These are phyloP conservation scores for Acanthacorydalis orientalis DNA, from an alignment of 2,888 invertebrate genomes.

Conservation along the genomic window DNA sequence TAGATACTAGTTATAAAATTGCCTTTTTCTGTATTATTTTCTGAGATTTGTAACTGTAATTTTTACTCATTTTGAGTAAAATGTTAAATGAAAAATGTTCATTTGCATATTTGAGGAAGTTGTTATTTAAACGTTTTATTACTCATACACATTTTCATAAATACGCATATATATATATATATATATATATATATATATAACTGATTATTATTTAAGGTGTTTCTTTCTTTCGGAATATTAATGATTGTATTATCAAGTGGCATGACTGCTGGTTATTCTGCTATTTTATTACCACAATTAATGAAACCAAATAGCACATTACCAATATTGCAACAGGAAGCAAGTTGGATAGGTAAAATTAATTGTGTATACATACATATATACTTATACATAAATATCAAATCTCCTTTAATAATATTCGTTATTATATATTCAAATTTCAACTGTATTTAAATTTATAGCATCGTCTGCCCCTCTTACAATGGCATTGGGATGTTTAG, in stretches of 20 bases:
- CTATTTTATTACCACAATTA: conserved; percentile 43
- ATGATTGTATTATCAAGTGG: conserved; percentile 38
- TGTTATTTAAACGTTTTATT: too few species aligned
- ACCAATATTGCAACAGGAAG: conserved; percentile 28
- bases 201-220: conserved; percentile 24
- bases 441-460: conserved; percentile 21
- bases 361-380: too few species aligned
- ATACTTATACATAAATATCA: too few species aligned
- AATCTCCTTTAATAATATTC: not conserved
- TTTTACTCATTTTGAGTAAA: too few species aligned
- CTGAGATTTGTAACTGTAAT: too few species aligned
- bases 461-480: conserved; percentile 46
- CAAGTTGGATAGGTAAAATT: conserved; percentile 41
- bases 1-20: too few species aligned
- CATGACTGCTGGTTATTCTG: conserved; percentile 45
- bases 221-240: conserved; percentile 37
- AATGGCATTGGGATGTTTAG: conserved; percentile 43
- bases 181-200: not conserved
- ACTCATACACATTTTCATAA: too few species aligned
- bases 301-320: conserved; percentile 26
- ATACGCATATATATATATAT: not conserved
- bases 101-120: too few species aligned
- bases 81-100: too few species aligned
- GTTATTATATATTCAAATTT: not conserved
- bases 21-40: too few species aligned